Percentiles rank a stretch among this genome's conserved stretches.
Evolutionary conservation across 2,888 invertebrate genomes (phyloP).

Genomic region (Imbricaverruca yamaguchii): DNA sequence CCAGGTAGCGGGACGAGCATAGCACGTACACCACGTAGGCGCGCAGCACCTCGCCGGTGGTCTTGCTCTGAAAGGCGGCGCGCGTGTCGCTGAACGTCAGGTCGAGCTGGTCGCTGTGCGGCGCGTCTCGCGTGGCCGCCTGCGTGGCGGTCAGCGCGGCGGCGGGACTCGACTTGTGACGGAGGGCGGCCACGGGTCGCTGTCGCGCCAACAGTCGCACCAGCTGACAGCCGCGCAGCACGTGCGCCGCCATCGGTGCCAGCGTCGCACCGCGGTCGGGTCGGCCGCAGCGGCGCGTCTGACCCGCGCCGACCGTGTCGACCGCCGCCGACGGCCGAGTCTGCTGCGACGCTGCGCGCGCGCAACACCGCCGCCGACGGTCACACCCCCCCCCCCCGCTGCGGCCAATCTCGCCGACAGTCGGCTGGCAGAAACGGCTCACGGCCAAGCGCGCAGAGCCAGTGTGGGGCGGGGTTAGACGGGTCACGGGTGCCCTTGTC

Average conservation of each 20-base stretch:
- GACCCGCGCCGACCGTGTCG: background rate
- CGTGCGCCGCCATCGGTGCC: background rate
- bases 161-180: slow-evolving; percentile 30
- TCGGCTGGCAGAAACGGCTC: too few species aligned
- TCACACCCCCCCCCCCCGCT: too few species aligned
- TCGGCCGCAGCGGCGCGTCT: too few species aligned
- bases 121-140: background rate
- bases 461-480: too few species aligned
- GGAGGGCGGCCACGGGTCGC: background rate
- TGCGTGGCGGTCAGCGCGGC: slow-evolving; percentile 25
- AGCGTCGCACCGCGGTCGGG: background rate
- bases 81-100: slow-evolving; percentile 70
- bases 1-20: slow-evolving; percentile 77
- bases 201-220: background rate
- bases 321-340: background rate
- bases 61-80: slow-evolving; percentile 93
- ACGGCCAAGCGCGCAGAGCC: too few species aligned
- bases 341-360: background rate
- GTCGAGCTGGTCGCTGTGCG: slow-evolving; percentile 29
- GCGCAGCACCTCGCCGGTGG: slow-evolving; percentile 79
- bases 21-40: slow-evolving; percentile 86
- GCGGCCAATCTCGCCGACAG: too few species aligned
- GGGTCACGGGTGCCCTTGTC: too few species aligned
- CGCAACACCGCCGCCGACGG: background rate
- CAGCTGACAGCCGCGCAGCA: background rate